Evolutionary conservation across 2,888 invertebrate genomes (phyloP).

Genomic region (Leptinotarsa juncta): DNA sequence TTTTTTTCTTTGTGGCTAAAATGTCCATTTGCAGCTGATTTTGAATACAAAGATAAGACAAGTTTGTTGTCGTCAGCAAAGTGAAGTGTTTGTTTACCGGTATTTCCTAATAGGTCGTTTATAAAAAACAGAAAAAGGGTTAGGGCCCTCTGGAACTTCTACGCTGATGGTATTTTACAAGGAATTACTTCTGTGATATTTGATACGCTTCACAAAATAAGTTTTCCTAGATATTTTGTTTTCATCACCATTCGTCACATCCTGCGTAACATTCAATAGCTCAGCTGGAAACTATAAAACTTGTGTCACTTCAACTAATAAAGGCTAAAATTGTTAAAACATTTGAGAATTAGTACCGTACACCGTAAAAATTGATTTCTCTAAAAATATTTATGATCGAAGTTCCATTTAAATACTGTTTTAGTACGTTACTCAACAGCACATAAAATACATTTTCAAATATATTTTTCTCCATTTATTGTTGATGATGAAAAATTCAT

Average conservation of each 20-base stretch:
- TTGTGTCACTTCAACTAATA: conserved; percentile 22
- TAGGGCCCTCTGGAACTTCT: no score
- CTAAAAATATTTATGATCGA: conserved; percentile 18
- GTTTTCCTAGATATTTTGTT: no score
- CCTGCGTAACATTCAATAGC: not conserved
- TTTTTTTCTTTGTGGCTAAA: no score
- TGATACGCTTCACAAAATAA: no score
- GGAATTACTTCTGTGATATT: no score
- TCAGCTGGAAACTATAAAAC: conserved; percentile 23
- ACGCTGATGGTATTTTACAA: no score
- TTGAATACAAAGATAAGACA: no score
- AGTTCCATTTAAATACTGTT: conserved; percentile 16
- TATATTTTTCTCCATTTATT: conserved; percentile 3
- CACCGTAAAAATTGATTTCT: conserved; percentile 14
- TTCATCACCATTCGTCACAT: not conserved
- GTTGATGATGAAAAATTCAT: conserved; percentile 7
- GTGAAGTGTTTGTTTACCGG: no score
- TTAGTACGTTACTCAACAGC: conserved; percentile 5
- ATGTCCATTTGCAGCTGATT: no score
- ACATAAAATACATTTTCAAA: conserved; percentile 8
- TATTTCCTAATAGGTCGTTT: no score
- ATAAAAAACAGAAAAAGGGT: no score
- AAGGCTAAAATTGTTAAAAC: conserved; percentile 19
- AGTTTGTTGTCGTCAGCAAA: no score
- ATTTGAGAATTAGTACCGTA: conserved; percentile 21